Evolutionary conservation across 1,140 invertebrate genomes (phyloP), one percentile per base, ranked within the genome.

Genomic region (Brachionus calyciflorus): DNA sequence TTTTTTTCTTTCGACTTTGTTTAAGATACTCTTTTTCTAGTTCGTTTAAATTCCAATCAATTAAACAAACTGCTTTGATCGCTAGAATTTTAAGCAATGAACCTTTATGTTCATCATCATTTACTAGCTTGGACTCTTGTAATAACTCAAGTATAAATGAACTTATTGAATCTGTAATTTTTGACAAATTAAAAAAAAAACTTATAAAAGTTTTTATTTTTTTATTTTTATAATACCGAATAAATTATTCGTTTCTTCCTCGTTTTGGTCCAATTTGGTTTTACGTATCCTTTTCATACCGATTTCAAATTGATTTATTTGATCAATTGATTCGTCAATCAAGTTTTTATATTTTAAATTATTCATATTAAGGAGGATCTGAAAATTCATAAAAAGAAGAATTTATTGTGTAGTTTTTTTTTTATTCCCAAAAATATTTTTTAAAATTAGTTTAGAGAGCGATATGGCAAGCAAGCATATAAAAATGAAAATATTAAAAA

Each of bases 341-440:
- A 65, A 44, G 44, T 65, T 65, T 65, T 65, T 65, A n/a, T 65
- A 65, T 46, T 65, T 65, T n/a, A 44, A 65, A 44, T 24, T 30
- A 26, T 41, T 65, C 19, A 41, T 65, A 21, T 46, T 46, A 5
- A 30, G 24, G 53, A 55, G 28, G 24, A 55, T 55, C 53, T 55
- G 53, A 55, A 55, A 28, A 4, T 28, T 28, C 28, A 55, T 28
- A 55, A 28, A 12, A 7, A 60, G 12, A 60, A 17, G 19, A 60
- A 37, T 55, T 55, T 24, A 30, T 60, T 60, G 55, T 65, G 60
- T 28, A 65, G 17, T 65, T 65, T 44, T n/a, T n/a, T n/a, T n/a
- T n/a, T n/a, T n/a, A n/a, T n/a, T n/a, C n/a, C n/a, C n/a, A 41
- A 28, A 41, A 63, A 65, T 30, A 41, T 44, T 65, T 65, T 60